Conservation (phyloP, 1,140 invertebrate genomes). For the Drosophila burlai region DNA sequence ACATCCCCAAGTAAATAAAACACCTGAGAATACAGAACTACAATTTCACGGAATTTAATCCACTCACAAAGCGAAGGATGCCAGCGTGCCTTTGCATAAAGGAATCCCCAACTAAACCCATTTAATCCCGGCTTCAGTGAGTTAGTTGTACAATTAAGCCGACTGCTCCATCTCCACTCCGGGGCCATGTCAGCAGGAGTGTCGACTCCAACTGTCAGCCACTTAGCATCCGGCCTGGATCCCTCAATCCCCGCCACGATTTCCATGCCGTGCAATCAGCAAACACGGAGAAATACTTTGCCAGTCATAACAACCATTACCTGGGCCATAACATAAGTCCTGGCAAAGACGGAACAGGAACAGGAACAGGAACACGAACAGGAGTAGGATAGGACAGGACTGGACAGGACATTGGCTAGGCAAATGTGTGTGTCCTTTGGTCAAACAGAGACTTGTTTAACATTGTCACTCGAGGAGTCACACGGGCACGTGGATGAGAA, state of each 20-base stretch:
- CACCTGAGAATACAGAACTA: slow-evolving; percentile 1
- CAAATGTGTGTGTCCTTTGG: slow-evolving; percentile 52
- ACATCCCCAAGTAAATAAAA: slow-evolving; percentile 16
- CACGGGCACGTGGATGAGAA: slow-evolving; percentile 24
- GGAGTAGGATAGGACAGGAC: slow-evolving; percentile 21
- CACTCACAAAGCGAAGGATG: neutral
- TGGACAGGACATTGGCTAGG: slow-evolving; percentile 26
- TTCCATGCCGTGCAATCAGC: slow-evolving; percentile 26
- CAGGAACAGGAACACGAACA: neutral
- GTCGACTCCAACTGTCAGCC: slow-evolving; percentile 20
- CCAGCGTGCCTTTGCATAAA: slow-evolving; percentile 9
- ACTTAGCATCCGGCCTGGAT: slow-evolving; percentile 3
- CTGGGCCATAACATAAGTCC: slow-evolving; percentile 41
- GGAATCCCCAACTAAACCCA: slow-evolving; percentile 26
- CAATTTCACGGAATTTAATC: slow-evolving; percentile 25
- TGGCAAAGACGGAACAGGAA: slow-evolving; percentile 16
- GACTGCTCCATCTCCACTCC: slow-evolving; percentile 8
- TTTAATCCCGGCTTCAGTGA: slow-evolving; percentile 30
- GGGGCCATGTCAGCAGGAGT: slow-evolving; percentile 15
- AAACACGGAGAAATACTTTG: slow-evolving; percentile 55
- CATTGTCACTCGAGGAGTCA: slow-evolving; percentile 59
- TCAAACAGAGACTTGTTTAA: slow-evolving; percentile 58
- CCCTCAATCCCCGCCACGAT: neutral
- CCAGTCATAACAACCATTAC: slow-evolving; percentile 61
- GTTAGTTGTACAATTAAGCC: slow-evolving; percentile 36